Percentiles rank a stretch among this genome's conserved stretches.
Conservation (phyloP, 1,140 invertebrate genomes). For the Drosophila erecta region DNA sequence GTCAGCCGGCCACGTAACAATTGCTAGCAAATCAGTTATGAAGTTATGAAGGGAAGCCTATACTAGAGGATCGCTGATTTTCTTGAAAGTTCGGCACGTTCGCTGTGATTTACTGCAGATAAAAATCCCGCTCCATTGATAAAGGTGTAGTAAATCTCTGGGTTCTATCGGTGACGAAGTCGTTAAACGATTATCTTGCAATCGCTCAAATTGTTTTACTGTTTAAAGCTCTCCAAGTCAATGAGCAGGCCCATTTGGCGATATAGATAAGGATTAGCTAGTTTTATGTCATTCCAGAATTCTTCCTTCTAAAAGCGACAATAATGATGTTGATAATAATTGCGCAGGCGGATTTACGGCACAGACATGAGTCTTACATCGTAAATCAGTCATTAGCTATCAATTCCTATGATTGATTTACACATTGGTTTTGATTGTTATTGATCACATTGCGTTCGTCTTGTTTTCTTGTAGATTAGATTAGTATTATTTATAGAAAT, state of each 20-base stretch:
- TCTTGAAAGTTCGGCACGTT: constrained; percentile 29
- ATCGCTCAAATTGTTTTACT: constrained; percentile 57
- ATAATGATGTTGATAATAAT: constrained; percentile 21
- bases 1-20: constrained; percentile 12
- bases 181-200: constrained; percentile 65
- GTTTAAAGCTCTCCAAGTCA: constrained; percentile 20
- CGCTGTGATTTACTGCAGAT: constrained; percentile 44
- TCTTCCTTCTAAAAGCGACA: constrained; percentile 29
- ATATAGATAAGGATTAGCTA: constrained; percentile 30
- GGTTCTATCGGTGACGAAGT: constrained; percentile 41
- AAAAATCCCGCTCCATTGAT: constrained; percentile 20
- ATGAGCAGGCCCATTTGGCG: constrained; percentile 24
- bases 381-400: constrained; percentile 74
- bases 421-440: constrained; percentile 52
- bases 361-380: constrained; percentile 23
- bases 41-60: constrained; percentile 22
- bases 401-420: constrained; percentile 72
- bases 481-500: constrained; percentile 61
- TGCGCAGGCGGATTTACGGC: constrained; percentile 30
- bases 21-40: constrained; percentile 51
- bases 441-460: constrained; percentile 55
- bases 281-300: constrained; percentile 32
- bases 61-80: constrained; percentile 6
- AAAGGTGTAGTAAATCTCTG: constrained; percentile 50
- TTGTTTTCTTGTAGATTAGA: constrained; percentile 58